Evolutionary conservation across 1,140 invertebrate species (phyloP).

Genomic region (Berghia stephanieae): DNA sequence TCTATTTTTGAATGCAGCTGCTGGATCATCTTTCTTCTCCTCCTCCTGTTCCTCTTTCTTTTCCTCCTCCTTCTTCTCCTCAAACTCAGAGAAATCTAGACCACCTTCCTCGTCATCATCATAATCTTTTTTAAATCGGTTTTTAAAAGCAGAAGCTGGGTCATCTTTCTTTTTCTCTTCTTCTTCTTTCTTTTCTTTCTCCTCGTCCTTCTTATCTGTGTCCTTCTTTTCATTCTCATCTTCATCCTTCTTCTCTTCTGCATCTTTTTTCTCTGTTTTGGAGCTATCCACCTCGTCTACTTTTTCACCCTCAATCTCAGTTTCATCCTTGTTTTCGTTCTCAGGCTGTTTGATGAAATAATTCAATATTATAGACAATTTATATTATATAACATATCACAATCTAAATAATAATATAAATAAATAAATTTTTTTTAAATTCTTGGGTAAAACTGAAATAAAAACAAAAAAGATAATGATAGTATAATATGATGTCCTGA

Average conservation of each 20-base stretch:
- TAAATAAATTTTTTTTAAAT: too few relatives aligned
- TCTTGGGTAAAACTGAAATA: too few relatives aligned
- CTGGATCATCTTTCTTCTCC: slow-evolving; percentile 31
- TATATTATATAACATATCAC: too few relatives aligned
- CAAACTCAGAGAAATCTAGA: slow-evolving; percentile 14
- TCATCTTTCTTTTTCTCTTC: slow-evolving; percentile 31
- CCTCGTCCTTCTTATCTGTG: slow-evolving; percentile 30
- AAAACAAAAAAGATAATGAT: too few relatives aligned
- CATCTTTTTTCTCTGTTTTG: slow-evolving; percentile 37
- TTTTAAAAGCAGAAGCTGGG: slow-evolving; percentile 19
- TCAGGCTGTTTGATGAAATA: too few relatives aligned
- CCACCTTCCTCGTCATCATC: slow-evolving; percentile 29
- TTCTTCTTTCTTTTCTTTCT: slow-evolving; percentile 31
- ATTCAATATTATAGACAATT: too few relatives aligned
- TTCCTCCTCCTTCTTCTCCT: slow-evolving; percentile 29
- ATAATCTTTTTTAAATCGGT: slow-evolving; percentile 27
- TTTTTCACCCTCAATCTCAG: slow-evolving; percentile 33
- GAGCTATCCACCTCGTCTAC: slow-evolving; percentile 40
- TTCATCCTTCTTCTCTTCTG: slow-evolving; percentile 41
- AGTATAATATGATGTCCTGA: too few relatives aligned
- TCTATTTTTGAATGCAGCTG: slow-evolving; percentile 21
- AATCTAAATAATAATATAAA: too few relatives aligned
- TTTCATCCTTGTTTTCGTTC: slow-evolving; percentile 15
- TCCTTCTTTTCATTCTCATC: slow-evolving; percentile 36
- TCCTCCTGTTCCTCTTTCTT: slow-evolving; percentile 21